Evolutionary conservation across 2,888 invertebrate species (phyloP), one percentile per base, ranked within the genome.

Genomic region (Dynastes hyllus): DNA sequence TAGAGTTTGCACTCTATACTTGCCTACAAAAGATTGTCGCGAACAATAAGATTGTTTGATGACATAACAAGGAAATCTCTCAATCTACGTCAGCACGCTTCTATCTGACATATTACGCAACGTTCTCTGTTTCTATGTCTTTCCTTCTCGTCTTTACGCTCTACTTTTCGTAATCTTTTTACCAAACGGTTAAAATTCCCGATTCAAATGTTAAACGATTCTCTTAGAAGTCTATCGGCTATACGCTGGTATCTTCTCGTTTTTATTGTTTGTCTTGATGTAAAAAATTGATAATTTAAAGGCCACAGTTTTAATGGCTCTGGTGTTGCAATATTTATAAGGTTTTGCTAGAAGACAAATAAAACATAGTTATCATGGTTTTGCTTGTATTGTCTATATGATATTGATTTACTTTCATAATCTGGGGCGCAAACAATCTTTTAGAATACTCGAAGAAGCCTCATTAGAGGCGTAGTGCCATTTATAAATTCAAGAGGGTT

Each of bases 31-130:
- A 45, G 45, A 45, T 45, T 2, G 22, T 61, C 61, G 61, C 22
- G 11, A 11, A 61, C 61, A 61, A 61, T 61, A 61, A 6, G 22
- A 61, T 61, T 61, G 61, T 53, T 1, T 22, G 61, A 22, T 61
- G 61, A 29, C 61, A 61, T 22, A 61, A 61, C 61, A 29, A 22
- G 61, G 61, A 61, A 29, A 61, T 61, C 61, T 61, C 22, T 61
- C 61, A 29, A 29, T 61, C 8, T 29, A 29, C 61, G 61, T 11
- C 11, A 53, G 16, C 16, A n/a, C 53, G n/a, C n/a, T 53, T n/a
- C 53, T n/a, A n/a, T n/a, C n/a, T 53, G n/a, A n/a, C n/a, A n/a
- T 53, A 53, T 53, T 53, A 53, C 13, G n/a, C n/a, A 53, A 53
- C 16, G 45, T 8, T 45, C 45, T 8, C 45, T 11, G 11, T 45